Conservation (phyloP, 1,140 invertebrate species). For the Chironomus striatipennis region DNA sequence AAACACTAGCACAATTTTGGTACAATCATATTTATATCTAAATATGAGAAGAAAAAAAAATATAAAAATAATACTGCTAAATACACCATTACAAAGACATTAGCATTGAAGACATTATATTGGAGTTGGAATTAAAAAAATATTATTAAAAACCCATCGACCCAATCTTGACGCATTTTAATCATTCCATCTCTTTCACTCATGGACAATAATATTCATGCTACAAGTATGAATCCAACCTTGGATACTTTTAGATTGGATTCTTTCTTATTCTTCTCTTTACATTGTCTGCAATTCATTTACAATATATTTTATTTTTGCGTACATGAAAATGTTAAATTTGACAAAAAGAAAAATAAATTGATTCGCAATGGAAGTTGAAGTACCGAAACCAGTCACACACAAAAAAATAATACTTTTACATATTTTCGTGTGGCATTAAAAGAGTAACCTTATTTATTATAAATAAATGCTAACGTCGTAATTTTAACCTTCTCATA, state of each 20-base stretch:
- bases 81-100: conserved; percentile 1
- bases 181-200: background rate
- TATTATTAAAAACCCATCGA: background rate
- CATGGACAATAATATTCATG: background rate
- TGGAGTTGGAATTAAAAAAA: background rate
- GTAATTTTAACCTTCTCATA: conserved; percentile 13
- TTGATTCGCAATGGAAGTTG: background rate
- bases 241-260: background rate
- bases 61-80: background rate
- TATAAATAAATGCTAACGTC: background rate
- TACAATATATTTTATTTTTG: background rate
- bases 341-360: too few relatives aligned
- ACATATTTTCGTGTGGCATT: background rate
- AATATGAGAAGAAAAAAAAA: too few relatives aligned
- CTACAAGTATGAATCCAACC: background rate
- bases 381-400: background rate
- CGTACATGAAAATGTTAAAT: too few relatives aligned
- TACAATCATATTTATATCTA: conserved; percentile 14
- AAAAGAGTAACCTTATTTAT: conserved; percentile 6
- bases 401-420: background rate
- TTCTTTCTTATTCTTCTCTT: background rate
- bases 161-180: background rate
- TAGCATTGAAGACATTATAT: conserved; percentile 11
- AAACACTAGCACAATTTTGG: background rate
- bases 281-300: background rate